Conservation (phyloP, 1,140 invertebrate genomes). For the Leptinotarsa lineolata region DNA sequence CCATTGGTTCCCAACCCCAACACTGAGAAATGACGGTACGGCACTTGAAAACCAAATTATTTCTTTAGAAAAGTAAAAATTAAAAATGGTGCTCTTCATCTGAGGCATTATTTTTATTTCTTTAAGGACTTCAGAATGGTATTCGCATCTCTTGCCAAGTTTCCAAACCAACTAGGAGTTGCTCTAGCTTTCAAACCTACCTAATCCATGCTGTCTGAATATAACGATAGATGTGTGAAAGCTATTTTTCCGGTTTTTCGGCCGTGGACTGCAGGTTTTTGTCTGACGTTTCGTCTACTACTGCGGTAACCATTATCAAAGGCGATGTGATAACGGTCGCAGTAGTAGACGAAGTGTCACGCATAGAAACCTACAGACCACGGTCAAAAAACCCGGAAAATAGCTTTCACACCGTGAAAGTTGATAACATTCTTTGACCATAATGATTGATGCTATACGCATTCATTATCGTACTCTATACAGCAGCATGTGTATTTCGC, state of each 20-base stretch:
- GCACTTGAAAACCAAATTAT: conserved; percentile 54
- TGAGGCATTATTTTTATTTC: conserved; percentile 28
- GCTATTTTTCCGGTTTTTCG: too few relatives aligned
- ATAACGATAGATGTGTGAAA: not conserved
- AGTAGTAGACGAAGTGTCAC: too few relatives aligned
- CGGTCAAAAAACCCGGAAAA: too few relatives aligned
- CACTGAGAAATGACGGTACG: conserved; percentile 46
- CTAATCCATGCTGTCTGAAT: too few relatives aligned
- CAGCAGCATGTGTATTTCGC: not conserved
- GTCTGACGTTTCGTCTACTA: too few relatives aligned
- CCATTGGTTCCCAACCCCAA: conserved; percentile 47
- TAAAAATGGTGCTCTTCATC: conserved; percentile 12
- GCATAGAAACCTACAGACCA: too few relatives aligned
- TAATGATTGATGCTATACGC: not conserved
- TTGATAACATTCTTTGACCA: not conserved
- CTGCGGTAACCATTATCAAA: too few relatives aligned
- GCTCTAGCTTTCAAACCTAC: too few relatives aligned
- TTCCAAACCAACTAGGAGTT: too few relatives aligned
- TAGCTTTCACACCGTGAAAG: not conserved
- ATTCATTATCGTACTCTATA: too few relatives aligned
- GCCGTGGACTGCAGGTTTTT: too few relatives aligned
- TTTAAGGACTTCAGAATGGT: conserved; percentile 23
- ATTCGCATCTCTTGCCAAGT: conserved; percentile 18
- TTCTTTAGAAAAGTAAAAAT: conserved; percentile 39
- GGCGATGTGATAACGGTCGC: too few relatives aligned